Conservation (phyloP, 2,888 invertebrate species). For the Limenitis camilla region DNA sequence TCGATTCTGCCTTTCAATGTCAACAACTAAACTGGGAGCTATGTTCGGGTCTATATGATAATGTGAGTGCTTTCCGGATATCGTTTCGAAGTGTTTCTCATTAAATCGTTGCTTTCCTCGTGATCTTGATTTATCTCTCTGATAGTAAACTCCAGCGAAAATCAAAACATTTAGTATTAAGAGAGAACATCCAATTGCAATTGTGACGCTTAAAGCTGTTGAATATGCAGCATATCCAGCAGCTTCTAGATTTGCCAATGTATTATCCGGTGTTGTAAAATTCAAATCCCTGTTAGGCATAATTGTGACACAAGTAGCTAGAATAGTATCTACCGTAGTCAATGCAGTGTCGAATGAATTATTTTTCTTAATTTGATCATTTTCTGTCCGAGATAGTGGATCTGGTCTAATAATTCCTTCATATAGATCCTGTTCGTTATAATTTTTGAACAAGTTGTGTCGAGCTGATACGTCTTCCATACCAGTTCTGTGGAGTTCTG, state of each 20-base stretch:
- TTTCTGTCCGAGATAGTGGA: slow-evolving; percentile 80
- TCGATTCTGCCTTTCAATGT: slow-evolving; percentile 78
- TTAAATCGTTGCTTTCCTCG: slow-evolving; percentile 83
- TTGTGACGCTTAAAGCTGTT: slow-evolving; percentile 84
- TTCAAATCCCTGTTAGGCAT: slow-evolving; percentile 66
- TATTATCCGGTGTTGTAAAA: slow-evolving; percentile 77
- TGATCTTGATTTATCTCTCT: slow-evolving; percentile 81
- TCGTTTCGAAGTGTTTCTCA: slow-evolving; percentile 82
- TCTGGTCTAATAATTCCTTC: slow-evolving; percentile 91
- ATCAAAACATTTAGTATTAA: slow-evolving; percentile 87
- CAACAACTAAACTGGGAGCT: slow-evolving; percentile 87
- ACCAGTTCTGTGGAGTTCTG: slow-evolving; percentile 90
- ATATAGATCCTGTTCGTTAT: slow-evolving; percentile 90
- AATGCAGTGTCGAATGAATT: slow-evolving; percentile 75
- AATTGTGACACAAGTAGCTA: slow-evolving; percentile 82
- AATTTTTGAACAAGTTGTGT: slow-evolving; percentile 92
- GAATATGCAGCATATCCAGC: slow-evolving; percentile 85
- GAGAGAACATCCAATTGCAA: slow-evolving; percentile 87
- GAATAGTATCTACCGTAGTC: slow-evolving; percentile 80
- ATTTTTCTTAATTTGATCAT: slow-evolving; percentile 75
- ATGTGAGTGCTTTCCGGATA: slow-evolving; percentile 85
- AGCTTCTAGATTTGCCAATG: slow-evolving; percentile 85
- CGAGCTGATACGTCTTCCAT: slow-evolving; percentile 91
- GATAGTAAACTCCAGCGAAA: slow-evolving; percentile 90
- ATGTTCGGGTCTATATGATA: slow-evolving; percentile 85